phyloP scores from a whole-genome alignment of 2,797 vertebrate genomes.

The Tauraco hartlaubi region DNA sequence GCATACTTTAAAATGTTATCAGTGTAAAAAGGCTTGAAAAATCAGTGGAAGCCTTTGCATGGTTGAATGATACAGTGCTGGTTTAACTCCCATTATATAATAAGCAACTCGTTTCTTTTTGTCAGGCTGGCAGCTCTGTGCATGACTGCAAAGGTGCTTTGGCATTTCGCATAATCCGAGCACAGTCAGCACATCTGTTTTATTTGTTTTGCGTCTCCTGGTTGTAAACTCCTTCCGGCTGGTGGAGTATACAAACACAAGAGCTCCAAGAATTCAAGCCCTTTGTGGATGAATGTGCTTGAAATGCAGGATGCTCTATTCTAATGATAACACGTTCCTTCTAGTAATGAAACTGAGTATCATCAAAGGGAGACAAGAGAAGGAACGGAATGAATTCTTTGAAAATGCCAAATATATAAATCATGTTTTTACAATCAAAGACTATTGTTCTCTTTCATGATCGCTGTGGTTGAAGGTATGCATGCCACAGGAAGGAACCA shows the following conservation, averaged over 20 bases:
- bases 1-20: neutral
- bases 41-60: neutral
- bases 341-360: neutral
- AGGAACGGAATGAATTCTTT: neutral
- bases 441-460: slow-evolving; percentile 26
- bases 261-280: neutral
- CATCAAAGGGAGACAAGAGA: neutral
- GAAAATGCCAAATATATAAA: slow-evolving; percentile 18
- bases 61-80: neutral
- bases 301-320: neutral
- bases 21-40: neutral
- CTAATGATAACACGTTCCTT: neutral
- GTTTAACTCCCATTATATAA: neutral
- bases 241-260: neutral
- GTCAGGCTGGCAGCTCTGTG: neutral
- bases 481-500: slow-evolving; percentile 3
- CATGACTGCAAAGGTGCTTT: slow-evolving; percentile 4
- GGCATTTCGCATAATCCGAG: neutral
- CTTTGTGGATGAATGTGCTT: neutral
- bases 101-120: neutral
- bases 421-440: slow-evolving; percentile 41
- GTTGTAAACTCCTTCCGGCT: neutral
- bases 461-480: slow-evolving; percentile 38
- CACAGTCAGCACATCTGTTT: neutral
- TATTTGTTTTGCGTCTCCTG: neutral